Evolutionary conservation across 2,888 invertebrate species (phyloP), one percentile per base, ranked within the genome.

Genomic region (Hypena proboscidalis): DNA sequence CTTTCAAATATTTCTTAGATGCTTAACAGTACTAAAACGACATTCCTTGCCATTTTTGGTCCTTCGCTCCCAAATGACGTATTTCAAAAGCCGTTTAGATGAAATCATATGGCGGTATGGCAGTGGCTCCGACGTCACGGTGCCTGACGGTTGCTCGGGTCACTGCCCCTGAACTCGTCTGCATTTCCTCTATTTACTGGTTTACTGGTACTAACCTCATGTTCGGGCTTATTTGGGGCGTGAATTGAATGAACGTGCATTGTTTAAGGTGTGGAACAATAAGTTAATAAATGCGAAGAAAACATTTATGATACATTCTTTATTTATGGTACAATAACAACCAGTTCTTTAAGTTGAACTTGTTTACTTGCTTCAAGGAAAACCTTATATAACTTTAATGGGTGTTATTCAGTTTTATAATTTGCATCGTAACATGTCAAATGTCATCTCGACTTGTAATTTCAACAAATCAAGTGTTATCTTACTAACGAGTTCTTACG

Each of bases 91-190:
- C 29, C 30, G 47, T 57, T 60, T 41, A 48, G 55, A 65, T 58
- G 46, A 45, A 55, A 55, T 64, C 54, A 52, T 54, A 39, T 58
- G 48, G 42, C 40, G 58, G 58, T 54, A 39, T 58, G 48, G 42
- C 40, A 58, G 58, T 63, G 36, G 51, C 40, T 32, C 47, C 42
- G 42, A 62, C 77, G 80, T 82, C 77, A 87, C 85, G 85, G 80
- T 82, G 59, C 54, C 65, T 77, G 75, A 64, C 67, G 66, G 75
- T 67, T 51, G 48, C 66, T 64, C 82, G 81, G 87, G 86, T 88
- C 89, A 89, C 74, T 71, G 86, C 78, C 87, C 88, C 82, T 89
- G 88, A 87, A 86, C 86, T 79, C 80, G 57, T 64, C 69, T 76
- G 77, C 76, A 80, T 80, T 85, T 88, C 84, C 88, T 84, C 72